phyloP scores from a whole-genome alignment of 30 jellyfish, hydroid and myxozoan genomes.

The Aurelia sp. region DNA sequence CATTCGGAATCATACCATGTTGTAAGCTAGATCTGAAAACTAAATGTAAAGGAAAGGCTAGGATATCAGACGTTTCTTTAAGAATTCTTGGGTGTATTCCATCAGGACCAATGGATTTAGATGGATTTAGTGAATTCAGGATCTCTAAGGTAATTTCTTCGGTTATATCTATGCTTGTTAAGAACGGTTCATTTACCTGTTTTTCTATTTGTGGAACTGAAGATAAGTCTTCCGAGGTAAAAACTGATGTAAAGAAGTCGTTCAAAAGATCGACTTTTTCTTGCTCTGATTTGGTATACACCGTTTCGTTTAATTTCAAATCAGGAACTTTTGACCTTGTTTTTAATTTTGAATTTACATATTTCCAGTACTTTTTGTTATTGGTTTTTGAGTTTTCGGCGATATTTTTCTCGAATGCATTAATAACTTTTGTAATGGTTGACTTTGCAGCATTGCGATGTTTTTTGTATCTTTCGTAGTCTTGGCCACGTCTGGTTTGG shows the following conservation, averaged over 20 bases:
- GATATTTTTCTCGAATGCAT: too few relatives aligned
- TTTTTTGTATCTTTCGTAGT: too few relatives aligned
- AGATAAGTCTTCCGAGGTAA: constrained; percentile 6
- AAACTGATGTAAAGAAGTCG: neutral
- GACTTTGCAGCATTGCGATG: too few relatives aligned
- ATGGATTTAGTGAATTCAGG: too few relatives aligned
- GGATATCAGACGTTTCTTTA: constrained; percentile 1
- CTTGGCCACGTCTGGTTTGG: too few relatives aligned
- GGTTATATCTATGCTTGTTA: neutral
- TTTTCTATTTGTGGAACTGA: constrained; percentile 5
- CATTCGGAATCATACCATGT: constrained; percentile 38
- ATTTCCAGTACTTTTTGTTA: neutral
- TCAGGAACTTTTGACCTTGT: neutral
- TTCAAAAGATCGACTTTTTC: constrained; percentile 4
- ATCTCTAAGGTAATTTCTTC: too few relatives aligned
- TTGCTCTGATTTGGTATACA: constrained; percentile 1
- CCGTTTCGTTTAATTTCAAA: neutral
- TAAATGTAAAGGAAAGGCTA: neutral
- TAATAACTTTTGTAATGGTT: too few relatives aligned
- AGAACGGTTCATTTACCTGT: neutral
- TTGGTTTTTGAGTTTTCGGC: neutral
- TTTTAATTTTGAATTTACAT: neutral
- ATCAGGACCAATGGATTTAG: too few relatives aligned
- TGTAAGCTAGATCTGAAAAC: constrained; percentile 8
- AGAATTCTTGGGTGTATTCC: neutral